Conservation (phyloP, 2,797 vertebrate species). For the Phoeniculus purpureus region DNA sequence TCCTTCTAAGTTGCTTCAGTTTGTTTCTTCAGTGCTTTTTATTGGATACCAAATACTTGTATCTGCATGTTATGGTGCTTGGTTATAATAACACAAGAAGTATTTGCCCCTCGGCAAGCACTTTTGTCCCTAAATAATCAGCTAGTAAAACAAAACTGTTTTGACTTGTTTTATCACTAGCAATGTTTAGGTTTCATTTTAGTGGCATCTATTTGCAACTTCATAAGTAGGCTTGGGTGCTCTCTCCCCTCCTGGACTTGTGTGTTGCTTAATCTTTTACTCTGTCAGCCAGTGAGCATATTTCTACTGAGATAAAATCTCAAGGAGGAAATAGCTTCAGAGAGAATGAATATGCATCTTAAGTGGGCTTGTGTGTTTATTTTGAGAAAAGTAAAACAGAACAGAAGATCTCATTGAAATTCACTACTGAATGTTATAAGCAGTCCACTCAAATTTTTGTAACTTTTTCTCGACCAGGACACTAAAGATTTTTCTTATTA, state of each 20-base stretch:
- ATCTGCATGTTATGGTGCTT: not conserved
- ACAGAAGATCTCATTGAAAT: accelerated
- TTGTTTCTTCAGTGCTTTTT: slow-evolving; percentile 8
- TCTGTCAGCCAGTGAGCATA: slow-evolving; percentile 4
- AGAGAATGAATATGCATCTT: slow-evolving; percentile 11
- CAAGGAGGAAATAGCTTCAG: slow-evolving; percentile 44
- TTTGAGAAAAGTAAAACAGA: not conserved
- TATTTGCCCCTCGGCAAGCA: slow-evolving; percentile 27
- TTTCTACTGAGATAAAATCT: slow-evolving; percentile 55
- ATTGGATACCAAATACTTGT: slow-evolving; percentile 24
- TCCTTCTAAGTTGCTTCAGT: not conserved
- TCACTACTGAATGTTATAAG: not conserved
- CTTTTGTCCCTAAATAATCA: slow-evolving; percentile 24
- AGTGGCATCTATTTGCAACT: not conserved
- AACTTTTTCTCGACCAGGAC: not conserved
- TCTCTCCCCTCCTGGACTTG: not conserved
- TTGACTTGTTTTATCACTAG: not conserved
- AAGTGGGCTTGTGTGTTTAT: not conserved
- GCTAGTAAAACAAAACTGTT: not conserved
- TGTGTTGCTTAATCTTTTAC: slow-evolving; percentile 33
- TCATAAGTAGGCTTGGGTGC: not conserved
- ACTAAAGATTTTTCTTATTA: not conserved
- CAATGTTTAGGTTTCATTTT: not conserved
- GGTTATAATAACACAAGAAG: slow-evolving; percentile 32
- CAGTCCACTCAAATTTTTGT: not conserved